Evolutionary conservation across 2,113 vertebrate species (phyloP), one percentile per base, ranked within the genome.

Genomic region (Myxocyprinus asiaticus): DNA sequence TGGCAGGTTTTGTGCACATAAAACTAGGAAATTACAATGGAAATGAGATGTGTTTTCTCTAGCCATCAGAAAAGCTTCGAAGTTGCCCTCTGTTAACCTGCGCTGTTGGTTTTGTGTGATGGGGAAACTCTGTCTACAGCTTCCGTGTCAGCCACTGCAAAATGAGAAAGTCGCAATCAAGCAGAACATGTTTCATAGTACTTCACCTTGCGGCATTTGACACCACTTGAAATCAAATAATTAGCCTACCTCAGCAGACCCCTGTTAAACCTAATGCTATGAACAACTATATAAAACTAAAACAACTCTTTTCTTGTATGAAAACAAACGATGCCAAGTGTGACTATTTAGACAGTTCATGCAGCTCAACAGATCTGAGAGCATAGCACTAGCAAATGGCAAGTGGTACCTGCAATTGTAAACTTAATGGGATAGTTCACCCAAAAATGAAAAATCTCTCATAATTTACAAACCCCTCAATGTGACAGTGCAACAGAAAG

Each of bases 401-500:
- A 33, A 33, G 22, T 33, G 22, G 22, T 33, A 33, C 22, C 22
- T 33, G 22, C 22, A 33, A 33, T 3, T 33, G 22, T 33, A 1
- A 33, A 33, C 22, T 33, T 33, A 33, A 33, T 1, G 22, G 1
- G 22, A 33, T 33, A 33, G 22, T 33, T 33, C 22, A 33, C 22
- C 22, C 22, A 33, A 33, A 1, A 33, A 33, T 33, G 22, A n/a
- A n/a, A n/a, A n/a, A n/a, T n/a, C n/a, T n/a, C n/a, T n/a, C n/a
- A n/a, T n/a, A n/a, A n/a, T n/a, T n/a, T n/a, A n/a, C n/a, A n/a
- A n/a, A n/a, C n/a, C n/a, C n/a, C n/a, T 42, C 58, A 75, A 75
- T 58, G 72, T 75, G 58, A 75, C 58, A 14, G 51, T 58, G 72
- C 59, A 63, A 74, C n/a, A n/a, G 72, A 75, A 58, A 33, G 72